These are phyloP conservation scores for Pangasius krempfi DNA, from an alignment of 2,797 vertebrate genomes.

Conservation along the genomic window DNA sequence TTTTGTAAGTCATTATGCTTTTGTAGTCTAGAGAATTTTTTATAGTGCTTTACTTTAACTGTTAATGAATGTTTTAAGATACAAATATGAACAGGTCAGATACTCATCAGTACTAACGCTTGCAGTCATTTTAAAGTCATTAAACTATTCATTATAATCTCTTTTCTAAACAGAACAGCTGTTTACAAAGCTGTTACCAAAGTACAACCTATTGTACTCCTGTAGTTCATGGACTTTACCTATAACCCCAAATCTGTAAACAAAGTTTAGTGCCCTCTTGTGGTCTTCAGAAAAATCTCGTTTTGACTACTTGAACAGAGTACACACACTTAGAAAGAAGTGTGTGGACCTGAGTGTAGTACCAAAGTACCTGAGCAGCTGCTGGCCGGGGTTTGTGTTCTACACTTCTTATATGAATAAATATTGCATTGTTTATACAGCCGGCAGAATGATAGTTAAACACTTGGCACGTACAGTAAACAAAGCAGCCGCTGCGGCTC, in stretches of 20 bases:
- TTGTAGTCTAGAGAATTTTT: not conserved
- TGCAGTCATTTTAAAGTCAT: not conserved
- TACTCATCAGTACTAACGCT: not conserved
- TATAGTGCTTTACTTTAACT: not conserved
- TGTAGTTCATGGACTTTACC: not conserved
- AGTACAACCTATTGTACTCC: not conserved
- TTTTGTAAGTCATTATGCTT: not conserved
- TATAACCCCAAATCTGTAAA: not conserved
- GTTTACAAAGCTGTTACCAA: not conserved
- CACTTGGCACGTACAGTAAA: constrained; percentile 28
- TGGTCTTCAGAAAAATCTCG: not conserved
- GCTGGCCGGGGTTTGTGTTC: not conserved
- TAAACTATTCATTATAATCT: not conserved
- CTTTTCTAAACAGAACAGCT: too few relatives aligned
- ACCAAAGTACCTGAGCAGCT: too few relatives aligned
- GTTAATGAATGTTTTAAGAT: too few relatives aligned
- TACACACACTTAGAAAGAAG: not conserved
- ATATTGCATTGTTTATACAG: not conserved
- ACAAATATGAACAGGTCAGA: not conserved
- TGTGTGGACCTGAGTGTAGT: not conserved
- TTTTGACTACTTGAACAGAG: not conserved
- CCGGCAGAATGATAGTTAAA: constrained; percentile 36
- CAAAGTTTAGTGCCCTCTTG: constrained; percentile 15
- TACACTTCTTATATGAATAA: not conserved
- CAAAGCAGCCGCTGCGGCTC: constrained; percentile 25